A percentile compares a stretch with the other conserved stretches of the same genome.
Evolutionary conservation across 1,140 invertebrate genomes (phyloP).

Genomic region (Latrodectus geometricus): DNA sequence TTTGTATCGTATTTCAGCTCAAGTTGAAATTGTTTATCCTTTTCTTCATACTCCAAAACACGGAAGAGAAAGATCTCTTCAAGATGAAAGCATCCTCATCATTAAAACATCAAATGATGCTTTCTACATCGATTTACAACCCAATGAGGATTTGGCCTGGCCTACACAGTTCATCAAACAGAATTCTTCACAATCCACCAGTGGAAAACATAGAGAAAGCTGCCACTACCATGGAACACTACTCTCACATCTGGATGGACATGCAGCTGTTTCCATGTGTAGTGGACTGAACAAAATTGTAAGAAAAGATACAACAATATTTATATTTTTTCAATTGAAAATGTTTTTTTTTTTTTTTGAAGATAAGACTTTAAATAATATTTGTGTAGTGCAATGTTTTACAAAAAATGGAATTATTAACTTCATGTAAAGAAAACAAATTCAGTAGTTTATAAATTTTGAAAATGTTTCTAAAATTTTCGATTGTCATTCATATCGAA

Average conservation of each 20-base stretch:
- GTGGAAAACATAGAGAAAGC: not conserved
- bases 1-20: conserved; percentile 6
- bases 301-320: not conserved
- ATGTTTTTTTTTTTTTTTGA: too few species aligned
- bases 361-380: too few species aligned
- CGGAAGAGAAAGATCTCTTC: conserved; percentile 2
- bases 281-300: conserved; percentile 13
- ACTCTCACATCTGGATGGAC: conserved; percentile 1
- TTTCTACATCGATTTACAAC: conserved; percentile 32
- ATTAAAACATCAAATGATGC: conserved; percentile 9
- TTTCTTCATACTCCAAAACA: not conserved
- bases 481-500: too few species aligned
- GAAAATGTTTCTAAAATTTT: too few species aligned
- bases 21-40: conserved; percentile 31
- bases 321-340: not conserved
- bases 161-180: not conserved
- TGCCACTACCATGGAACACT: conserved; percentile 38
- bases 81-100: not conserved
- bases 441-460: too few species aligned
- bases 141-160: not conserved
- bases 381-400: too few species aligned
- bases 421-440: too few species aligned
- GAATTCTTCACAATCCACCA: not conserved
- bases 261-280: conserved; percentile 33
- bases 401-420: too few species aligned